Conservation (phyloP, 2,888 invertebrate genomes). For the Odontomyia ornata region DNA sequence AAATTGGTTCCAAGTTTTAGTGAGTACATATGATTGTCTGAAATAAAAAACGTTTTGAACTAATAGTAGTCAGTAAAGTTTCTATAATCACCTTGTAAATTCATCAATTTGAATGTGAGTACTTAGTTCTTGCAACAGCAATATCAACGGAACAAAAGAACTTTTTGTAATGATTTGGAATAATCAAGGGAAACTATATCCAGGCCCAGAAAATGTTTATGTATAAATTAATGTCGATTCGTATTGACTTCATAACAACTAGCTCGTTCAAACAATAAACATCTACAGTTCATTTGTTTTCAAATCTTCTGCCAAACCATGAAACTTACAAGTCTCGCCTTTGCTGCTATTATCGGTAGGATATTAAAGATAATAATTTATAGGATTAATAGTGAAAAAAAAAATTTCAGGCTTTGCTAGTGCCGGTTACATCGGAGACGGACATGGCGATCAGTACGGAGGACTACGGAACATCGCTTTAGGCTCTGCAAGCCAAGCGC, state of each 20-base stretch:
- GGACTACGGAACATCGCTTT: constrained; percentile 77
- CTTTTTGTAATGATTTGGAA: not conserved
- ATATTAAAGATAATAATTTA: not conserved
- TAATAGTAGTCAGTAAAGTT: no score
- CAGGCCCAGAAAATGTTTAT: not conserved
- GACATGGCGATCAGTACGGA: constrained; percentile 65
- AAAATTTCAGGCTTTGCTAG: constrained; percentile 9
- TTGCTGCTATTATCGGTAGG: constrained; percentile 32
- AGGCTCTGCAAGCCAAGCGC: constrained; percentile 80
- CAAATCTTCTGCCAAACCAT: constrained; percentile 20
- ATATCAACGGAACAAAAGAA: not conserved
- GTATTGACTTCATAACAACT: constrained; percentile 17
- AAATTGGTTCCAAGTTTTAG: no score
- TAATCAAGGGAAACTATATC: not conserved
- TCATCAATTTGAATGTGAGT: not conserved
- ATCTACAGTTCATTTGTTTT: constrained; percentile 7
- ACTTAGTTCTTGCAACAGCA: not conserved
- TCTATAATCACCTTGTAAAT: not conserved
- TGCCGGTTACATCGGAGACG: constrained; percentile 27
- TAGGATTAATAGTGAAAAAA: not conserved
- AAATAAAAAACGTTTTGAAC: no score
- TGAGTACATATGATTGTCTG: no score
- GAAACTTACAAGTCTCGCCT: not conserved
- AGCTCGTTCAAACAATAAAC: constrained; percentile 17
- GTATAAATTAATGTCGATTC: constrained; percentile 15